Evolutionary conservation across 1,140 invertebrate species (phyloP).

Genomic region (Drosophila yakuba): DNA sequence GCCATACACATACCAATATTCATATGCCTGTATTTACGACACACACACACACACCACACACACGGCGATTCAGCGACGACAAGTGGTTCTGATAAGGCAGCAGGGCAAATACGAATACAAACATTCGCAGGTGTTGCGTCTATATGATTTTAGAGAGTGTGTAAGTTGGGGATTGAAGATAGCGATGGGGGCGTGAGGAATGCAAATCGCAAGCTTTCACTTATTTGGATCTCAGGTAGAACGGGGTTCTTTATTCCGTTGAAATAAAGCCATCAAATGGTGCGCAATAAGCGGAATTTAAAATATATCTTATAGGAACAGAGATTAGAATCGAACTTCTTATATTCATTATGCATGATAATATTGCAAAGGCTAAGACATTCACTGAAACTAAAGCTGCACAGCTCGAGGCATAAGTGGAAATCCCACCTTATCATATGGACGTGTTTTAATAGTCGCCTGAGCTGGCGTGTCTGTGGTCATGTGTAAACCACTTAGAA

Average conservation of each 20-base stretch:
- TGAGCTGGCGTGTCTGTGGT: constrained; percentile 40
- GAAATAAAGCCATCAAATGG: neutral
- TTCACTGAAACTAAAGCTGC: constrained; percentile 1
- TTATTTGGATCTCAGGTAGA: constrained; percentile 12
- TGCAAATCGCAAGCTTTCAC: constrained; percentile 42
- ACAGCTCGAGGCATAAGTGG: constrained; percentile 4
- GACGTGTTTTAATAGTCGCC: constrained; percentile 12
- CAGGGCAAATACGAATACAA: constrained; percentile 40
- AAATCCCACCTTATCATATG: constrained; percentile 38
- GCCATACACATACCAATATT: constrained; percentile 12
- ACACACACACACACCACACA: neutral
- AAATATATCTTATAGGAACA: neutral
- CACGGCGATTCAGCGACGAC: constrained; percentile 18
- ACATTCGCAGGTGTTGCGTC: constrained; percentile 33
- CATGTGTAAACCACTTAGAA: constrained; percentile 43
- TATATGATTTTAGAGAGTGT: constrained; percentile 24
- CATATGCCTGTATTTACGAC: neutral
- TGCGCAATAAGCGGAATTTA: neutral
- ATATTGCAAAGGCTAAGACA: neutral
- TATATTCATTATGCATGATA: too few relatives aligned
- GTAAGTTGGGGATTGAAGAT: constrained; percentile 2
- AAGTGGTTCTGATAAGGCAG: constrained; percentile 60
- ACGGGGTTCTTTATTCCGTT: constrained; percentile 15
- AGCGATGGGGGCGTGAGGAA: constrained; percentile 48
- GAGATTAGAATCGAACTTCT: too few relatives aligned